Evolutionary conservation across 2,113 vertebrate species (phyloP).

Genomic region (Oryzias curvinotus): DNA sequence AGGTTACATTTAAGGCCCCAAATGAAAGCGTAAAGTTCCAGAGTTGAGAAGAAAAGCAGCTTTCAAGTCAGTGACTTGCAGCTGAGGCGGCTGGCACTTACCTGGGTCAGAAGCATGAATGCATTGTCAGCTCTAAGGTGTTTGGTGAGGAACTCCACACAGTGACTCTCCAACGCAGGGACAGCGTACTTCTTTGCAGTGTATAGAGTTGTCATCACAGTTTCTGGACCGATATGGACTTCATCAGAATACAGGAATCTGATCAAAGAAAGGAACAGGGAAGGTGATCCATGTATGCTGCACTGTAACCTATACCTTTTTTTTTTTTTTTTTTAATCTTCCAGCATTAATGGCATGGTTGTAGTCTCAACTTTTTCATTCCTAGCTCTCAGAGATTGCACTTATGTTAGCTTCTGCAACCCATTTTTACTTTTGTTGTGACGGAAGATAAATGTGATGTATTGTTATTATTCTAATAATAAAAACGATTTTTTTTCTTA

Average conservation of each 20-base stretch:
- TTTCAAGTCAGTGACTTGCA: not conserved
- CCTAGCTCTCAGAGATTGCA: too few species aligned
- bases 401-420: too few species aligned
- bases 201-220: slow-evolving; percentile 94
- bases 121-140: slow-evolving; percentile 92
- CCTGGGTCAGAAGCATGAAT: slow-evolving; percentile 95
- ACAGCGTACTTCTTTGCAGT: slow-evolving; percentile 94
- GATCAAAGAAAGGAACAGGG: not conserved
- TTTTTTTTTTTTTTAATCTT: too few species aligned
- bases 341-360: too few species aligned
- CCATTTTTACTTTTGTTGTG: too few species aligned
- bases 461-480: too few species aligned
- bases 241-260: slow-evolving; percentile 97
- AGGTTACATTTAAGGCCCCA: not conserved
- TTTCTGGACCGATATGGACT: slow-evolving; percentile 93
- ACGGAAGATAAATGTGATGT: too few species aligned
- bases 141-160: slow-evolving; percentile 93
- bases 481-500: too few species aligned
- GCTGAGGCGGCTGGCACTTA: slow-evolving; percentile 39
- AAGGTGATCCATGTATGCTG: not conserved
- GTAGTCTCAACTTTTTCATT: too few species aligned
- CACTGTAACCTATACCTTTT: too few species aligned
- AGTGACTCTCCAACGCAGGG: slow-evolving; percentile 88
- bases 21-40: too few species aligned
- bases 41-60: not conserved